Evolutionary conservation across 2,113 vertebrate genomes (phyloP).

Genomic region (Pseudonaja textilis): DNA sequence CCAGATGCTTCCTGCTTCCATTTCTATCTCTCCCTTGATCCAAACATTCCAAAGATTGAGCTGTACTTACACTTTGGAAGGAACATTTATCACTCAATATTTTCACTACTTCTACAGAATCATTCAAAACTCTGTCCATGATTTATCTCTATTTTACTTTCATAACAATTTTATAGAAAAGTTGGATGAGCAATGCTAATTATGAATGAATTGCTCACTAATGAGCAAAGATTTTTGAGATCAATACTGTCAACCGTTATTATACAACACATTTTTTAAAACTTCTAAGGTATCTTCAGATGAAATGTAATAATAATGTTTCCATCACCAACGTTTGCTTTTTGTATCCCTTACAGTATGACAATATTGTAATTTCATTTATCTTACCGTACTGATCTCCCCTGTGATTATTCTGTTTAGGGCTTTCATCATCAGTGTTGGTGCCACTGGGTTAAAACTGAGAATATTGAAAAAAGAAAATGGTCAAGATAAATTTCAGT

Average conservation of each 20-base stretch:
- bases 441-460: conserved; percentile 96
- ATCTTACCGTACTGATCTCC: conserved; percentile 82
- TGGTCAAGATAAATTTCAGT: conserved; percentile 14
- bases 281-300: neutral
- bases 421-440: conserved; percentile 90
- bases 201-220: neutral
- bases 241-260: neutral
- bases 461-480: conserved; percentile 45
- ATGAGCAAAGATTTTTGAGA: neutral
- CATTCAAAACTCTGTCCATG: neutral
- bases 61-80: neutral
- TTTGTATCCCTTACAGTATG: neutral
- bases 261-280: neutral
- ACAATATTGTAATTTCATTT: neutral
- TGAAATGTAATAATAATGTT: neutral
- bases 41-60: neutral
- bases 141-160: neutral
- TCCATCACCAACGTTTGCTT: neutral
- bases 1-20: neutral
- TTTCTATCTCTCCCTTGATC: neutral
- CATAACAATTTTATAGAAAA: neutral
- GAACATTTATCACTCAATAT: neutral
- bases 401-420: conserved; percentile 78
- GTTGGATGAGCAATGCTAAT: no score
- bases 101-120: neutral